Base-by-base conservation (phyloP, 2,113 vertebrate genomes). In the Microtus pennsylvanicus region DNA sequence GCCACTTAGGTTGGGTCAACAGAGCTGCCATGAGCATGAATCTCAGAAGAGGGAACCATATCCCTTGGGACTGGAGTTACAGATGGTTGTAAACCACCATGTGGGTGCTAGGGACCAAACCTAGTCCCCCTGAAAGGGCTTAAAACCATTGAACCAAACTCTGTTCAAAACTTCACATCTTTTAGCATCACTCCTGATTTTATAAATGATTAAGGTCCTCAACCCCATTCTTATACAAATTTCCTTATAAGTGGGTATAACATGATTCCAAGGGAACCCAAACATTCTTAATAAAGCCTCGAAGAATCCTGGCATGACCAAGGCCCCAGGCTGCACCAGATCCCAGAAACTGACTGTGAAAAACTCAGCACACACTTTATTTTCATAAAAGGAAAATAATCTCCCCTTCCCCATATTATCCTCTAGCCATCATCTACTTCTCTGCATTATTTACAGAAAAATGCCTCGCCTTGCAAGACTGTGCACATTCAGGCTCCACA, bases 191-290 rank as follows among this genome's bases (percentile, higher is more conserved):
- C 98, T 99, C 67, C 99, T 99, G 72, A 99, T 30, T 98, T 99
- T 99, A 98, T 99, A 99, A 95, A 99, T 98, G 22, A 96, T 1
- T 21, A 97, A 98, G 22, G 72, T 0, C 97, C 99, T 99, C 97
- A 99, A 76, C 76, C 98, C 99, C 21, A 99, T 0, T 28, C 99
- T 99, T 13, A 98, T 95, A 99, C 99, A 99, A 76, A 99, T 93
- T 98, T 99, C 99, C 91, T 99, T 99, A 97, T 99, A 99, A 98
- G 98, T 99, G 98, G 5, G 99, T 98, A 96, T 99, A 99, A 98
- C 99, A 99, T 4, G 99, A 99, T 45, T 97, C 97, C 98, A 99
- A 70, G 93, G 98, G 85, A 24, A 74, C 0, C 99, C 98, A 98
- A 75, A 98, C 98, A 4, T 55, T 98, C 13, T 97, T 96, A 94